Evolutionary conservation across 2,797 vertebrate species (phyloP).

Genomic region (Pogonophryne albipinna): DNA sequence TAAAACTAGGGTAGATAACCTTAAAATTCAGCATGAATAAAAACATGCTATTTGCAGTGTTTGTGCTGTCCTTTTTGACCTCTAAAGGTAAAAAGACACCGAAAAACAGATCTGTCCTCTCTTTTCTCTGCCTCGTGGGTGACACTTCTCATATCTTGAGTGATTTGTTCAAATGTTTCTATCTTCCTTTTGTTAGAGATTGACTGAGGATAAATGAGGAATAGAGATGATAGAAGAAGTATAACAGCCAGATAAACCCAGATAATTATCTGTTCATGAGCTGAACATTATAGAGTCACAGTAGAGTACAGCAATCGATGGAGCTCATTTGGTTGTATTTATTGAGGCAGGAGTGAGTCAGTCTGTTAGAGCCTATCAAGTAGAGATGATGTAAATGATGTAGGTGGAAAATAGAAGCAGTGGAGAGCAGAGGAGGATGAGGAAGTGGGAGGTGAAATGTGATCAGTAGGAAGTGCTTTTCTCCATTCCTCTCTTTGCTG

Average conservation of each 20-base stretch:
- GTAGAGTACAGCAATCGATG: constrained; percentile 51
- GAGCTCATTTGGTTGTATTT: constrained; percentile 62
- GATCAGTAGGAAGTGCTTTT: constrained; percentile 53
- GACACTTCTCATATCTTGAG: constrained; percentile 17
- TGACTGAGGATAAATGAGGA: constrained; percentile 26
- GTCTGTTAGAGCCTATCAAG: constrained; percentile 52
- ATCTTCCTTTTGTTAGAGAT: not conserved
- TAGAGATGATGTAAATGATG: constrained; percentile 23
- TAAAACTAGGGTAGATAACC: constrained; percentile 1
- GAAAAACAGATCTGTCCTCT: constrained; percentile 23
- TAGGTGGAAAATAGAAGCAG: constrained; percentile 32
- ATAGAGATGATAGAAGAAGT: constrained; percentile 29
- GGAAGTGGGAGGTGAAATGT: constrained; percentile 46
- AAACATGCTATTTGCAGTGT: too few species aligned
- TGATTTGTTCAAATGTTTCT: not conserved
- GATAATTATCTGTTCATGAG: constrained; percentile 33
- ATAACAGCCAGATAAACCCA: constrained; percentile 24
- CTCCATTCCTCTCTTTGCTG: constrained; percentile 45
- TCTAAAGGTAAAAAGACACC: constrained; percentile 20
- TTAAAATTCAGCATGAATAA: not conserved
- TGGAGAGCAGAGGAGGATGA: constrained; percentile 25
- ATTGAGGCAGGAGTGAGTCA: constrained; percentile 44
- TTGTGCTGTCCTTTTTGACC: constrained; percentile 10
- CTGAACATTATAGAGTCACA: constrained; percentile 35
- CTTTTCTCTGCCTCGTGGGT: constrained; percentile 7